These are phyloP conservation scores for Sinotaia quadrata DNA, from an alignment of 2,888 invertebrate species.

Conservation along the genomic window DNA sequence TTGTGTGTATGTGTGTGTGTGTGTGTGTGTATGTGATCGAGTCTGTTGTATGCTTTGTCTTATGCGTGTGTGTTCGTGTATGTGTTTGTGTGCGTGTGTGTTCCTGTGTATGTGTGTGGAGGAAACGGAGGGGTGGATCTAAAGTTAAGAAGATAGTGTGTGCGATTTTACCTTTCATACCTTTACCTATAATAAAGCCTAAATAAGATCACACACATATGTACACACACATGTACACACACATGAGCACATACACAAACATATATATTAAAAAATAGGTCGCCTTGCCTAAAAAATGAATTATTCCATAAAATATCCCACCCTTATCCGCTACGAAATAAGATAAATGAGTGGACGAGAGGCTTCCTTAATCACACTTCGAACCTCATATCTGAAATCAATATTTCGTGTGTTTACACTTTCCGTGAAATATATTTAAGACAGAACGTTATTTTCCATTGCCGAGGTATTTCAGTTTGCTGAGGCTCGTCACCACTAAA, in stretches of 20 bases:
- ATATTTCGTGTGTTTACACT: too few species aligned
- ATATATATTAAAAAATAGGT: neutral
- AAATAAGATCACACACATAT: neutral
- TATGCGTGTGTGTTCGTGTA: neutral
- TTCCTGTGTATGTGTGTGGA: neutral
- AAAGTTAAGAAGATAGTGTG: neutral
- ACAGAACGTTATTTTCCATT: too few species aligned
- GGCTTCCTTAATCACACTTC: too few species aligned
- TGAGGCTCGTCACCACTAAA: too few species aligned
- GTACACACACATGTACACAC: neutral
- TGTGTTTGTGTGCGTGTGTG: conserved; percentile 7
- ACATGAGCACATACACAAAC: neutral
- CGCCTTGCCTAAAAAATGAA: too few species aligned
- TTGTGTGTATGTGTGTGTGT: neutral
- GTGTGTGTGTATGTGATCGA: neutral
- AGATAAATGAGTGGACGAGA: too few species aligned
- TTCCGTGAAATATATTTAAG: too few species aligned
- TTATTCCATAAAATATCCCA: too few species aligned
- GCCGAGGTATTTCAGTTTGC: too few species aligned
- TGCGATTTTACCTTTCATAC: neutral
- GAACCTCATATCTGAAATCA: too few species aligned
- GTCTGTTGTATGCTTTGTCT: neutral
- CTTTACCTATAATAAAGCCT: neutral
- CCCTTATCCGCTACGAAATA: too few species aligned
- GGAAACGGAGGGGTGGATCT: neutral